phyloP scores from a whole-genome alignment of 2,888 invertebrate genomes.

The Gymnosoma rotundatum region DNA sequence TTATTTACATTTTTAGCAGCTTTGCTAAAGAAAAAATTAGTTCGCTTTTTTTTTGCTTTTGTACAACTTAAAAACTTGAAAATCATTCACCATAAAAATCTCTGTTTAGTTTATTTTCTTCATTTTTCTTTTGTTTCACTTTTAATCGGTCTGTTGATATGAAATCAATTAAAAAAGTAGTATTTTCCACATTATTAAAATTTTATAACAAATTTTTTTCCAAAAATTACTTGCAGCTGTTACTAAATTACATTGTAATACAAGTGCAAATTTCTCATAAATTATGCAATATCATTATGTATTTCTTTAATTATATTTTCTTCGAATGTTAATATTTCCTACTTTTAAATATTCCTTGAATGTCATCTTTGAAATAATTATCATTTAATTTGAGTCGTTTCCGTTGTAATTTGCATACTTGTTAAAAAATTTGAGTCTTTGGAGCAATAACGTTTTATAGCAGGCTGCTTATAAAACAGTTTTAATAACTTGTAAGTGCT shows the following conservation, averaged over 20 bases:
- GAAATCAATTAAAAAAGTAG: conserved; percentile 52
- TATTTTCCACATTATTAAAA: conserved; percentile 40
- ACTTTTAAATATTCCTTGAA: conserved; percentile 11
- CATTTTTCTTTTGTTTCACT: conserved; percentile 37
- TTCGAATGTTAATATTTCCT: conserved; percentile 20
- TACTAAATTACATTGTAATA: conserved; percentile 17
- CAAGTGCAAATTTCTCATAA: conserved; percentile 26
- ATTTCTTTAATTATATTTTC: not conserved
- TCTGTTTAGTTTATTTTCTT: conserved; percentile 37
- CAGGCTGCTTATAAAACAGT: too few relatives aligned
- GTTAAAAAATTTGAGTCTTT: conserved; percentile 24
- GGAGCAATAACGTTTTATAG: conserved; percentile 20
- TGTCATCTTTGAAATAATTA: conserved; percentile 19
- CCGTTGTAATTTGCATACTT: conserved; percentile 56
- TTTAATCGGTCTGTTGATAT: conserved; percentile 30
- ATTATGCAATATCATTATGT: conserved; percentile 23
- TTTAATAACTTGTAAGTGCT: too few relatives aligned
- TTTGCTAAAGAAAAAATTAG: conserved; percentile 29
- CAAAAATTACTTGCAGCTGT: conserved; percentile 1
- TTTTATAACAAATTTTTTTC: conserved; percentile 14
- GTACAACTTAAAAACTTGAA: conserved; percentile 25
- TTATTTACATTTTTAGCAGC: conserved; percentile 46
- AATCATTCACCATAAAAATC: conserved; percentile 60
- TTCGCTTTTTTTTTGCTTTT: conserved; percentile 29
- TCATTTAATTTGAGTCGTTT: conserved; percentile 2